Evolutionary conservation across 1,140 invertebrate species (phyloP).

Genomic region (Drosophila novamexicana): DNA sequence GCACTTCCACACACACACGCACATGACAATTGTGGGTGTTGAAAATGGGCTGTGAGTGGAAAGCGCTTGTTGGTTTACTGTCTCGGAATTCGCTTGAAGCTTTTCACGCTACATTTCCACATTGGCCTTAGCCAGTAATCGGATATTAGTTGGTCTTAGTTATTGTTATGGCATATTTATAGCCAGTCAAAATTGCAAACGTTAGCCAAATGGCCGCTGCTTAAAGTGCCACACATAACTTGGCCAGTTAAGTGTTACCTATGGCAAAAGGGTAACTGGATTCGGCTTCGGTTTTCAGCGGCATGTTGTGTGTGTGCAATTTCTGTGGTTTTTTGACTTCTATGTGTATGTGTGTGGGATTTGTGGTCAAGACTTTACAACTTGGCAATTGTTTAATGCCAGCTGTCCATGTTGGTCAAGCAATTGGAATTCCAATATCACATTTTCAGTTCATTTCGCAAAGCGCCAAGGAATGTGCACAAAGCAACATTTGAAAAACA

Average conservation of each 20-base stretch:
- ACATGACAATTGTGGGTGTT: constrained; percentile 3
- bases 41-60: too few relatives aligned
- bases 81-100: constrained; percentile 45
- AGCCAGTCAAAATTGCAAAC: constrained; percentile 61
- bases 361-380: constrained; percentile 49
- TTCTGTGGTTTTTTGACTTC: constrained; percentile 12
- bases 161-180: constrained; percentile 80
- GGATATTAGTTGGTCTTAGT: constrained; percentile 71
- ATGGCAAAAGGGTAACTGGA: background rate
- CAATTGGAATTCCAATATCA: constrained; percentile 62
- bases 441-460: constrained; percentile 56
- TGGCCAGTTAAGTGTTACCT: constrained; percentile 37
- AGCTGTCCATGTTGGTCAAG: constrained; percentile 25
- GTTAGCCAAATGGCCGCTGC: constrained; percentile 41
- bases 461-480: constrained; percentile 41
- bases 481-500: constrained; percentile 33
- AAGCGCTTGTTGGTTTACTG: constrained; percentile 8
- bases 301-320: background rate
- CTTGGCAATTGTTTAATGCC: constrained; percentile 57
- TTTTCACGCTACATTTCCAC: constrained; percentile 72
- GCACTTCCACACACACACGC: constrained; percentile 2
- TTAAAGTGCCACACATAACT: constrained; percentile 50
- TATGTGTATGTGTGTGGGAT: constrained; percentile 26
- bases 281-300: background rate
- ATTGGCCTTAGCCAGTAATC: constrained; percentile 59